These are phyloP conservation scores for Drosophila ananassae DNA, from an alignment of 1,140 invertebrate species.

Conservation along the genomic window DNA sequence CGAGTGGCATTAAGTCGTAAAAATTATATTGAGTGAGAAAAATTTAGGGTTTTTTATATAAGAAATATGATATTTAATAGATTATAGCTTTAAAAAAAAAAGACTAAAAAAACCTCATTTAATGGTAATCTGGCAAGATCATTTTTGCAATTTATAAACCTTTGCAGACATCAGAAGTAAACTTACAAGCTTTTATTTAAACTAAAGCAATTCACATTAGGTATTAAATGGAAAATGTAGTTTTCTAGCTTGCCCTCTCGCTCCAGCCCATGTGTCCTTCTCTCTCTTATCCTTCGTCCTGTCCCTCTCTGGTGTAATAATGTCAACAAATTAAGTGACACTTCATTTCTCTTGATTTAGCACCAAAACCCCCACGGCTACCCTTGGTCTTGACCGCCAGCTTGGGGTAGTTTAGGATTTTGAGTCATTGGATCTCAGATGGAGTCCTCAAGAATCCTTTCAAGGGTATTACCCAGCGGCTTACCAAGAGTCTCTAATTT, in stretches of 20 bases:
- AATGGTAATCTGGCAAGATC: too few species aligned
- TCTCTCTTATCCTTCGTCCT: neutral
- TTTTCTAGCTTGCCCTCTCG: neutral
- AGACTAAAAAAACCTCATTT: too few species aligned
- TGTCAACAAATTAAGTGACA: conserved; percentile 84
- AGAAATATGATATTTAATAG: neutral
- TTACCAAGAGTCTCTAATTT: conserved; percentile 39
- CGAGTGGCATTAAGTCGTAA: neutral
- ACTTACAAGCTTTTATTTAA: neutral
- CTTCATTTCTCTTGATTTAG: conserved; percentile 84
- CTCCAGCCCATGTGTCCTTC: neutral
- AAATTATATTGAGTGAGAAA: neutral
- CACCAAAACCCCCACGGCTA: conserved; percentile 32
- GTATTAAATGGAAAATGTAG: conserved; percentile 16
- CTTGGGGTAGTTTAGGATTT: conserved; percentile 1
- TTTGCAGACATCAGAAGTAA: too few species aligned
- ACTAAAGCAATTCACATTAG: conserved; percentile 6
- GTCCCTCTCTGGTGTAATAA: conserved; percentile 56
- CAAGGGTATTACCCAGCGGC: conserved; percentile 11
- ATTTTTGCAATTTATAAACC: too few species aligned
- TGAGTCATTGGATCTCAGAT: neutral
- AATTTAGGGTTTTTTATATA: neutral
- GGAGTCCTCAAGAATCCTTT: neutral
- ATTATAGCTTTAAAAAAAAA: too few species aligned
- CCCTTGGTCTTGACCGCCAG: neutral